Percentiles rank a stretch among this genome's conserved stretches.
Evolutionary conservation across 2,797 vertebrate species (phyloP).

Genomic region (Rhynchotus rufescens): DNA sequence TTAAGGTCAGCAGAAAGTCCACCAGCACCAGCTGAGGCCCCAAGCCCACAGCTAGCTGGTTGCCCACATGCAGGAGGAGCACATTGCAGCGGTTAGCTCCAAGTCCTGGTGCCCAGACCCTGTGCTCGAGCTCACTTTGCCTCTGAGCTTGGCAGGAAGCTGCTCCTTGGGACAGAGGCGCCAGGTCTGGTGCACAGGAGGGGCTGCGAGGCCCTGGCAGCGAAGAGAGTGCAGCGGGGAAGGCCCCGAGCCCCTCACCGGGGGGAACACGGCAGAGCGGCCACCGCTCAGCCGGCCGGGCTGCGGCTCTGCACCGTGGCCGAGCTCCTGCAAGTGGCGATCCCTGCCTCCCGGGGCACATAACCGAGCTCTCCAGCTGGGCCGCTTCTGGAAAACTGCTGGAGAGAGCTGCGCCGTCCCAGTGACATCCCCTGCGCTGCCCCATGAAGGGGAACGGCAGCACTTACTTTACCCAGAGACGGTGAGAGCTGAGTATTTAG

Average conservation of each 20-base stretch:
- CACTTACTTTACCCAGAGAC: background rate
- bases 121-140: background rate
- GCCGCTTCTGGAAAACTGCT: background rate
- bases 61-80: background rate
- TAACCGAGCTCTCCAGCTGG: background rate
- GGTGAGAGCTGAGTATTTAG: background rate
- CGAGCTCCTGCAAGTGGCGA: background rate
- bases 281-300: background rate
- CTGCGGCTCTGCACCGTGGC: rapidly evolving
- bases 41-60: background rate
- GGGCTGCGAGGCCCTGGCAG: background rate
- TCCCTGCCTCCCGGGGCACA: background rate
- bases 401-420: background rate
- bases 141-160: background rate
- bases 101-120: background rate
- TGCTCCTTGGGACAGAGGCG: background rate
- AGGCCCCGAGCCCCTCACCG: background rate
- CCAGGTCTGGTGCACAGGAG: background rate
- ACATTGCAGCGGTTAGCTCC: background rate
- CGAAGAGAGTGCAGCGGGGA: background rate
- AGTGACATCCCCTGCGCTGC: background rate
- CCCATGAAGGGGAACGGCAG: rapidly evolving
- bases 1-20: background rate
- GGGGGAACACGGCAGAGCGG: background rate
- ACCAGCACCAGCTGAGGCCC: background rate